Percentiles rank a stretch among this genome's conserved stretches.
phyloP scores from a whole-genome alignment of 2,113 vertebrate species.

The Cichladusa arquata region DNA sequence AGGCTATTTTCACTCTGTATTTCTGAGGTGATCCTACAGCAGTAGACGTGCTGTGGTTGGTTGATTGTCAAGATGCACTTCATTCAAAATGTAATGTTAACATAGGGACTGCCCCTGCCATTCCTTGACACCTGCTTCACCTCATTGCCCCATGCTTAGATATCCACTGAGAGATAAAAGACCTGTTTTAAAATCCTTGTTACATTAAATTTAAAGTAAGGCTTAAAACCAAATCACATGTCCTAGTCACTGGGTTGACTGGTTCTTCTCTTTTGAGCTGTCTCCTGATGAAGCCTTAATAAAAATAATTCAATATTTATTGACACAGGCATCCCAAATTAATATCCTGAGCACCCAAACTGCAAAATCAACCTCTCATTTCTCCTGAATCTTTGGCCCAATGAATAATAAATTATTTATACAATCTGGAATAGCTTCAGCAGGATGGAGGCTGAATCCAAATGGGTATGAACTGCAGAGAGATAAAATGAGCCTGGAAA shows the following conservation, averaged over 20 bases:
- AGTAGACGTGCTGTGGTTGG: background rate
- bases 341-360: background rate
- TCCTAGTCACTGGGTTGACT: background rate
- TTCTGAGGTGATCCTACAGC: background rate
- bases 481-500: conserved; percentile 42
- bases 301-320: conserved; percentile 32
- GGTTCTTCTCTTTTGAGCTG: background rate
- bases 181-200: background rate
- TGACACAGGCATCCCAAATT: background rate
- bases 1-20: background rate
- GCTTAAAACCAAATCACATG: background rate
- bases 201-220: background rate
- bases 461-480: background rate
- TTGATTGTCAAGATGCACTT: background rate
- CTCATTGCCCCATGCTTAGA: background rate
- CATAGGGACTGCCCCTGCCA: accelerated
- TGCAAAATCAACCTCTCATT: background rate
- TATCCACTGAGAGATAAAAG: background rate
- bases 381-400: conserved; percentile 23
- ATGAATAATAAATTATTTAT: conserved; percentile 6
- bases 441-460: background rate
- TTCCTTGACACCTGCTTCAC: background rate
- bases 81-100: background rate
- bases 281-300: background rate
- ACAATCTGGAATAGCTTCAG: background rate